Conservation (phyloP, 2,888 invertebrate genomes). For the Oeneis ivallda region DNA sequence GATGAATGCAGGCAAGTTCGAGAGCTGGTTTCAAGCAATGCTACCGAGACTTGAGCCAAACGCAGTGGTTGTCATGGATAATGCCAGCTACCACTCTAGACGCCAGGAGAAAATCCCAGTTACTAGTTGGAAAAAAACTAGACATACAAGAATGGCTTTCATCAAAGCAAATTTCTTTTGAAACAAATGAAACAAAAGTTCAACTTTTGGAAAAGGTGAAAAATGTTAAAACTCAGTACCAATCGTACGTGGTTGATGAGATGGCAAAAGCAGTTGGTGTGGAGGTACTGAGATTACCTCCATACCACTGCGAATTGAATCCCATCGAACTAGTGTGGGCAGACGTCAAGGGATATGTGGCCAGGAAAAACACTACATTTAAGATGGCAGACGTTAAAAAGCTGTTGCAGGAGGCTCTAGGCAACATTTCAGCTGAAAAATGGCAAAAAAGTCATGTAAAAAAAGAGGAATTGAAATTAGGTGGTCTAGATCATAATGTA, state of each 20-base stretch:
- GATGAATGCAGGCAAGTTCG: background rate
- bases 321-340: constrained; percentile 4
- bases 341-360: background rate
- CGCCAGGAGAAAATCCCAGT: background rate
- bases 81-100: background rate
- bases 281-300: background rate
- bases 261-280: constrained; percentile 3
- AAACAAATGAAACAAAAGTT: constrained; percentile 1
- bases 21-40: background rate
- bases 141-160: constrained; percentile 5
- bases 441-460: background rate
- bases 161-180: constrained; percentile 5
- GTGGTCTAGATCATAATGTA: too few relatives aligned
- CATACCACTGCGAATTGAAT: constrained; percentile 5
- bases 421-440: constrained; percentile 5
- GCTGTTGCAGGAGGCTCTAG: background rate
- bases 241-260: constrained; percentile 4
- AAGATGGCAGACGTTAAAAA: constrained; percentile 5
- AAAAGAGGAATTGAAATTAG: constrained; percentile 4
- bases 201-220: constrained; percentile 2
- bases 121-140: constrained; percentile 5
- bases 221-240: constrained; percentile 3
- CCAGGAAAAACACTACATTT: background rate
- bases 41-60: too few relatives aligned
- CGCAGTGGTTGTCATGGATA: background rate